These are phyloP conservation scores for Cephus runcator DNA, from an alignment of 2,888 invertebrate genomes.

Conservation along the genomic window DNA sequence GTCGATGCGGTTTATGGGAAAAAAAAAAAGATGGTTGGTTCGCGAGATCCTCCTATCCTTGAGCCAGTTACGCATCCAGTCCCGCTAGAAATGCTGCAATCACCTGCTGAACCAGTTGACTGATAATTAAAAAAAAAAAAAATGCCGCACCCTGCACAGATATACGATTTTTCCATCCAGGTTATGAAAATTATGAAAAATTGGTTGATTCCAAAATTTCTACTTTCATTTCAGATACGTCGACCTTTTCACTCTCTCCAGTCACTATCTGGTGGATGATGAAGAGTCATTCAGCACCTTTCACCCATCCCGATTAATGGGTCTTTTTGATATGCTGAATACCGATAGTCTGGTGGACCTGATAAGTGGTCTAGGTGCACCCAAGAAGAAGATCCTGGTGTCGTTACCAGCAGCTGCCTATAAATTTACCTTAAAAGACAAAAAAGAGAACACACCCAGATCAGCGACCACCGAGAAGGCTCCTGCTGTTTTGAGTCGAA, in stretches of 20 bases:
- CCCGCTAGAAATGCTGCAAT: slow-evolving; percentile 32
- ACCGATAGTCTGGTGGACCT: slow-evolving; percentile 82
- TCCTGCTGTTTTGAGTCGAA: slow-evolving; percentile 70
- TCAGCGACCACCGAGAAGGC: slow-evolving; percentile 72
- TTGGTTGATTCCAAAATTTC: neutral
- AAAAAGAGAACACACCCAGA: slow-evolving; percentile 76
- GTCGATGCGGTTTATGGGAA: too few species aligned
- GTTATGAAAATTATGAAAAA: too few species aligned
- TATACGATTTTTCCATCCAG: too few species aligned
- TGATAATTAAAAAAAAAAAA: too few species aligned
- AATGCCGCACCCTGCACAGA: too few species aligned
- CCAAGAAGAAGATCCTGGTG: slow-evolving; percentile 76
- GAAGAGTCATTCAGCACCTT: slow-evolving; percentile 73
- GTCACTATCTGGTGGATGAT: slow-evolving; percentile 74
- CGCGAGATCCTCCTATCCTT: slow-evolving; percentile 38
- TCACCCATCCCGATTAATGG: slow-evolving; percentile 80
- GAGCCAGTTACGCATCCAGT: slow-evolving; percentile 35
- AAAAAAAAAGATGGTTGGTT: neutral
- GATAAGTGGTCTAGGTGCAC: slow-evolving; percentile 77
- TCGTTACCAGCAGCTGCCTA: slow-evolving; percentile 78
- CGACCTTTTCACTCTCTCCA: slow-evolving; percentile 76
- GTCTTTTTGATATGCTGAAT: slow-evolving; percentile 81
- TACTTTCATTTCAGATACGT: slow-evolving; percentile 65
- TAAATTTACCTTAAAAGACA: slow-evolving; percentile 74
- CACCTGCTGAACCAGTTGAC: slow-evolving; percentile 35